Percentiles rank a stretch among this genome's conserved stretches.
Conservation (phyloP, 2,888 invertebrate species). For the Anaspis maculata region DNA sequence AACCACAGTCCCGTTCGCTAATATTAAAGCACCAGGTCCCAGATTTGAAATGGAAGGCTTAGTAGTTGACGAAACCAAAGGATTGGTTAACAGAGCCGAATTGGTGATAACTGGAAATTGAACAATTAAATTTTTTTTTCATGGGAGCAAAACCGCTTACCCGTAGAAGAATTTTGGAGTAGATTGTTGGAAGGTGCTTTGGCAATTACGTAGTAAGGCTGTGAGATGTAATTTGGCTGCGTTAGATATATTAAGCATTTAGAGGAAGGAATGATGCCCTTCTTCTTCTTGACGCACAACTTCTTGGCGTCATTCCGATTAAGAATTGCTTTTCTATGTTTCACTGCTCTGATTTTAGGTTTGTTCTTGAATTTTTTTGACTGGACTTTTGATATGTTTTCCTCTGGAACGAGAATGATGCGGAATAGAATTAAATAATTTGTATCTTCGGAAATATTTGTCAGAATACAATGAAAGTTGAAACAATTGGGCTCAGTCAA, state of each 20-base stretch:
- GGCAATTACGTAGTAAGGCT: constrained; percentile 22
- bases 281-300: constrained; percentile 6
- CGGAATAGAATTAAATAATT: no score
- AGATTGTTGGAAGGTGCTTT: constrained; percentile 16
- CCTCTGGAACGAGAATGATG: constrained; percentile 8
- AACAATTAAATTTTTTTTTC: constrained; percentile 6
- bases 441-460: no score
- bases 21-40: constrained; percentile 37
- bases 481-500: no score
- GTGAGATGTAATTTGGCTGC: constrained; percentile 18
- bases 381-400: constrained; percentile 3
- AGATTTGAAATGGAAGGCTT: constrained; percentile 24
- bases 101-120: constrained; percentile 27
- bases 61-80: constrained; percentile 29
- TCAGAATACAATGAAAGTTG: no score
- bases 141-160: constrained; percentile 6
- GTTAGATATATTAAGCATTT: constrained; percentile 23
- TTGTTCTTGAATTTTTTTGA: constrained; percentile 14
- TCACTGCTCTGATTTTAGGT: no score
- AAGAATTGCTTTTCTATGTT: constrained; percentile 17
- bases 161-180: constrained; percentile 13
- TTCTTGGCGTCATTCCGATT: constrained; percentile 12
- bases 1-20: constrained; percentile 37
- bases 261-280: constrained; percentile 5
- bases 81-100: constrained; percentile 27